Evolutionary conservation across 2,888 invertebrate species (phyloP), one percentile per base, ranked within the genome.

Genomic region (Hyppa rectilinea): DNA sequence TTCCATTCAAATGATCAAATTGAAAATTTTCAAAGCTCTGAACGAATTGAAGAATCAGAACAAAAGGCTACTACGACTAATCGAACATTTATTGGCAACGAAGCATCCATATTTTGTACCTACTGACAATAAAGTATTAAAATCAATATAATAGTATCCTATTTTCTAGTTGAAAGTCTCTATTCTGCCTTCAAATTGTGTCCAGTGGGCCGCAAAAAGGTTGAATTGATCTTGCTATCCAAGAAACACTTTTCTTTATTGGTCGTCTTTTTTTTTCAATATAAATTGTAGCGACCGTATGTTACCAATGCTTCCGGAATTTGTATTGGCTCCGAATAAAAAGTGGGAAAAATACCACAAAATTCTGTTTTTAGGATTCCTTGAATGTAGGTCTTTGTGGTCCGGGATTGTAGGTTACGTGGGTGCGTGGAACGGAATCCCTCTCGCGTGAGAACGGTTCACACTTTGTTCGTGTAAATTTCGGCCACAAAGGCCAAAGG

Each of bases 181-280:
- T 66, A 82, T 78, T 81, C 74, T 82, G 76, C 86, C 86, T 85
- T 81, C 85, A 86, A 87, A 85, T 87, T 85, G 82, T 78, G 75
- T 62, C 81, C 89, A 87, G 76, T 87, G 88, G 85, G 81, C 87
- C 85, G 87, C 79, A 84, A 90, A 89, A 89, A 87, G 86, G 87
- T 78, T 83, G 85, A 90, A 91, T 89, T 89, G 90, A 91, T 90
- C 88, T 89, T 87, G 79, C 82, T 85, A 85, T 87, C 87, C 87
- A 89, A 81, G 88, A 90, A 89, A 87, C 80, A 85, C 89, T 91
- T 84, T 90, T 91, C 92, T 92, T 92, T 92, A 91, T 85, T 66
- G 82, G 60, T 52, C 64, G 88, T 68, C 82, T 88, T 87, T 89
- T 91, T 83, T 87, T 89, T 91, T 89, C 92, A 90, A 92, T 92